Evolutionary conservation across 2,113 vertebrate species (phyloP).

Genomic region (Astur gentilis): DNA sequence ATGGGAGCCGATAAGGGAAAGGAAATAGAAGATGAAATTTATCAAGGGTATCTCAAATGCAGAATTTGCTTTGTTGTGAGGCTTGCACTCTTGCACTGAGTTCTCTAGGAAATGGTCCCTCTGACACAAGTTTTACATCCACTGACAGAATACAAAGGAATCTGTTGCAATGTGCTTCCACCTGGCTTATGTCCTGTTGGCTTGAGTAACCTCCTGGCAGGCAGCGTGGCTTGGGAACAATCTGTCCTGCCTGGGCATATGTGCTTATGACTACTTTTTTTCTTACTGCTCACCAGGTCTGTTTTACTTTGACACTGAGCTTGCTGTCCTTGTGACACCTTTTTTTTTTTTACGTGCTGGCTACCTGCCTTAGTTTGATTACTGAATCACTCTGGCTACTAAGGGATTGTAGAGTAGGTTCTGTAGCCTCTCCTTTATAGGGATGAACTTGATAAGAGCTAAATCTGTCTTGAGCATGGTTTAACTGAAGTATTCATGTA

Average conservation of each 20-base stretch:
- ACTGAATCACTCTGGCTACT: not conserved
- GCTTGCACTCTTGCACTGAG: rapidly evolving
- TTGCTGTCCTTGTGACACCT: not conserved
- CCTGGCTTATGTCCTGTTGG: not conserved
- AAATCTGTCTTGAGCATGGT: not conserved
- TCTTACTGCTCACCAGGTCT: not conserved
- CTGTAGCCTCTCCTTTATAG: not conserved
- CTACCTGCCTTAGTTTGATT: not conserved
- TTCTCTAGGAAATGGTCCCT: not conserved
- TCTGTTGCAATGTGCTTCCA: not conserved
- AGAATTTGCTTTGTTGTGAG: not conserved
- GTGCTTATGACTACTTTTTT: not conserved
- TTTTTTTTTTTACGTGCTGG: not conserved
- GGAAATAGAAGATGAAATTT: not conserved
- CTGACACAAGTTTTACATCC: not conserved
- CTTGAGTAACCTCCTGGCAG: not conserved
- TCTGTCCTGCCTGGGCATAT: not conserved
- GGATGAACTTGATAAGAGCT: rapidly evolving
- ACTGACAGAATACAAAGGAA: not conserved
- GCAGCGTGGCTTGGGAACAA: not conserved
- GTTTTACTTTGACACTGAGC: not conserved
- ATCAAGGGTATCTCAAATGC: not conserved
- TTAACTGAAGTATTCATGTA: not conserved
- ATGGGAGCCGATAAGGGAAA: not conserved
- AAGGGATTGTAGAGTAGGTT: not conserved